Evolutionary conservation across 2,113 vertebrate genomes (phyloP).

Genomic region (Protobothrops flavoviridis): DNA sequence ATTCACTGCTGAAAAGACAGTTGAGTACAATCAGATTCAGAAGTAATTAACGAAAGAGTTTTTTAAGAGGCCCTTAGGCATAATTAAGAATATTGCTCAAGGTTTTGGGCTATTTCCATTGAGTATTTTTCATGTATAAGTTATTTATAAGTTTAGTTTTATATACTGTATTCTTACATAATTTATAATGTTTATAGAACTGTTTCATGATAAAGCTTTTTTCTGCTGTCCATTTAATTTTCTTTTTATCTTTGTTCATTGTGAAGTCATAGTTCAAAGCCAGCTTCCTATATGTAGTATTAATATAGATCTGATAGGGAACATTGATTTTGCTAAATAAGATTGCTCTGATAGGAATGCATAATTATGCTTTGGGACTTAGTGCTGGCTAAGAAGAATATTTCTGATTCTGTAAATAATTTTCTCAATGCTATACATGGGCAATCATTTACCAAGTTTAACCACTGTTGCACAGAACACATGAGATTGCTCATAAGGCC

Average conservation of each 20-base stretch:
- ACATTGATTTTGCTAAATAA: background rate
- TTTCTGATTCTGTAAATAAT: background rate
- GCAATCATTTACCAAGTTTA: background rate
- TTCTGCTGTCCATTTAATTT: background rate
- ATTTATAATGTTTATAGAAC: background rate
- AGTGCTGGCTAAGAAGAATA: background rate
- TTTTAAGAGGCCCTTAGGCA: constrained; percentile 14
- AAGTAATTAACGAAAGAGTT: constrained; percentile 17
- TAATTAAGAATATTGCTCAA: constrained; percentile 38
- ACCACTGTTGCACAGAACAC: background rate
- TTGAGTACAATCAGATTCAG: constrained; percentile 14
- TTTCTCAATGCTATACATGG: background rate
- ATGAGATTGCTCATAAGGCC: background rate
- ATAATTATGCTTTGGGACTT: background rate
- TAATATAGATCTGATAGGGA: constrained; percentile 24
- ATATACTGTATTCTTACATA: constrained; percentile 5
- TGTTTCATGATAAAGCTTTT: background rate
- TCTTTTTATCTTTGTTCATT: constrained; percentile 34
- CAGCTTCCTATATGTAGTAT: background rate
- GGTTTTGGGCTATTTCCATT: background rate
- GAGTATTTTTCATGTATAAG: constrained; percentile 26
- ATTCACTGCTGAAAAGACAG: constrained; percentile 20
- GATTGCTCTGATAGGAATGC: background rate
- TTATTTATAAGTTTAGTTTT: rapidly evolving
- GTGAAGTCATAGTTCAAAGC: constrained; percentile 31